These are phyloP conservation scores for Physocephala rufipes DNA, from an alignment of 2,888 invertebrate species.

Conservation along the genomic window DNA sequence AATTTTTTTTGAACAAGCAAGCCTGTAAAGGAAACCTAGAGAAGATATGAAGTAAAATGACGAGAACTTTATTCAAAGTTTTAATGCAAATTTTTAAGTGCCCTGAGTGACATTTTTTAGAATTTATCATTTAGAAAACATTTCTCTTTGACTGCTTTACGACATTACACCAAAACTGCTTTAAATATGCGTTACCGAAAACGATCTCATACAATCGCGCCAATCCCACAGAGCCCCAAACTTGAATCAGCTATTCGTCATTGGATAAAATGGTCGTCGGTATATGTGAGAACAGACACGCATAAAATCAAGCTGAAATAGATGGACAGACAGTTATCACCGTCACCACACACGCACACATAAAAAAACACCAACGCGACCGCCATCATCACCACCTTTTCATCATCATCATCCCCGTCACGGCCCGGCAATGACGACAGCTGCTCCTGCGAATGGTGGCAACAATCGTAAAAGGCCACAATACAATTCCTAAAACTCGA, in stretches of 20 bases:
- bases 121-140: slow-evolving; percentile 15
- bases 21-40: background rate
- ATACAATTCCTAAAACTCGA: slow-evolving; percentile 54
- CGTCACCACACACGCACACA: too few relatives aligned
- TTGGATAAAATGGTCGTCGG: too few relatives aligned
- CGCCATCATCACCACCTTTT: too few relatives aligned
- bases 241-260: too few relatives aligned
- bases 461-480: slow-evolving; percentile 42
- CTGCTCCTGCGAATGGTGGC: slow-evolving; percentile 7
- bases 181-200: slow-evolving; percentile 7
- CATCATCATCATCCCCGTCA: too few relatives aligned
- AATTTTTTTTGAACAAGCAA: slow-evolving; percentile 7
- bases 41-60: background rate
- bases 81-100: background rate
- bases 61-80: slow-evolving; percentile 3
- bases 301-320: too few relatives aligned
- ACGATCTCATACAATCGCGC: too few relatives aligned
- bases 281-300: too few relatives aligned
- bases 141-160: slow-evolving; percentile 14
- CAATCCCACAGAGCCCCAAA: slow-evolving; percentile 1
- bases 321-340: too few relatives aligned
- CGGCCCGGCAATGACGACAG: background rate
- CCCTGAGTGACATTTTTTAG: background rate
- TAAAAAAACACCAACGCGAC: too few relatives aligned
- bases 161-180: slow-evolving; percentile 5